These are phyloP conservation scores for Ceratina australensis DNA, from an alignment of 1,140 invertebrate genomes.

Conservation along the genomic window DNA sequence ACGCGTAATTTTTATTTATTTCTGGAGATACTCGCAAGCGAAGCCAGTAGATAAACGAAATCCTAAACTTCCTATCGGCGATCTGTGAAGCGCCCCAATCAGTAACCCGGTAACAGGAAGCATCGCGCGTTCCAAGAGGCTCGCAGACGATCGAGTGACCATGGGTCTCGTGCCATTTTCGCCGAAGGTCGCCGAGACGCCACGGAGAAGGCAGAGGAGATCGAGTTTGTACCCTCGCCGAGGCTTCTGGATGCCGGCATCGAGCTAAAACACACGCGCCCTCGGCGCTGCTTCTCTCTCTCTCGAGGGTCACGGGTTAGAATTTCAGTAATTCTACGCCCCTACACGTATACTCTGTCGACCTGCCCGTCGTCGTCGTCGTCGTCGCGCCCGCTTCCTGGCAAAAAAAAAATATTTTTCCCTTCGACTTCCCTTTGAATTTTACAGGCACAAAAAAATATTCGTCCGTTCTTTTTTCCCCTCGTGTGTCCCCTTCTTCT, in stretches of 20 bases:
- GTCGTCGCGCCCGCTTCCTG: neutral
- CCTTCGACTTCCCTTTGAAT: conserved; percentile 15
- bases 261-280: conserved; percentile 15
- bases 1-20: too few species aligned
- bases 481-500: neutral
- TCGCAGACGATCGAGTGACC: conserved; percentile 15
- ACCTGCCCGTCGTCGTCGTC: neutral
- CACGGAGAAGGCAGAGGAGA: neutral
- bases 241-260: conserved; percentile 30
- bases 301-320: conserved; percentile 23
- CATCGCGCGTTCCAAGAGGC: neutral
- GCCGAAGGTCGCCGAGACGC: neutral
- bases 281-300: neutral
- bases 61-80: neutral
- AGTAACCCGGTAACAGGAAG: neutral
- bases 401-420: conserved; percentile 40
- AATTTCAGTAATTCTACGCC: conserved; percentile 43
- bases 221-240: conserved; percentile 29
- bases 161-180: neutral
- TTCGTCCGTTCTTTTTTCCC: neutral
- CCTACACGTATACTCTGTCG: neutral
- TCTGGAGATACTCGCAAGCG: neutral
- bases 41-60: neutral
- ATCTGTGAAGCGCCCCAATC: neutral
- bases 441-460: neutral